Evolutionary conservation across 1,140 invertebrate genomes (phyloP), one percentile per base, ranked within the genome.

Genomic region (Heliconius hermathena): DNA sequence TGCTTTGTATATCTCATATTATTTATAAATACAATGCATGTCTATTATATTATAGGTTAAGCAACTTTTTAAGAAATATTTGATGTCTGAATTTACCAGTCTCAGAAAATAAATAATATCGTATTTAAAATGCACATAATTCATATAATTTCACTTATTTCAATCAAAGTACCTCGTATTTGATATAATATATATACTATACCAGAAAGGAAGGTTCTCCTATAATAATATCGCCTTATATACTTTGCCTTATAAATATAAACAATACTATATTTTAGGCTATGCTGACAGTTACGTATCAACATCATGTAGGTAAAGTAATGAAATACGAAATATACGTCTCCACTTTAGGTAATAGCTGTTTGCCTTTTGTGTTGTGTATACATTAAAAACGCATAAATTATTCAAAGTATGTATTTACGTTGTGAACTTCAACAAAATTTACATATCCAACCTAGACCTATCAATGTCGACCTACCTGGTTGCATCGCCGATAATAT

Each of bases 371-470:
- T 75, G 49, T 73, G 16, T 49, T 74, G 75, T 71, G 60, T 79
- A 57, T 79, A 71, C 26, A 79, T 72, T 79, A 49, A 71, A 79
- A 72, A 79, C 33, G 29, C 73, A 75, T 79, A 79, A 79, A 75
- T 57, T 75, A 60, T 79, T 54, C 46, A 72, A 57, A 66, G 22
- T 75, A 71, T 66, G 29, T 66, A 66, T 66, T 66, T 22, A 29
- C 22, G 13, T 66, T 26, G 60, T 0, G 5, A 66, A 66, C 29
- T 11, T 13, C 26, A 66, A 29, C 60, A 16, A 29, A 29, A 66
- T 66, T 66, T 66, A n/a, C 22, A 66, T 66, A 29, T 66, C 3
- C 13, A 46, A 46, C 13, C 41, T 60, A 26, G 57, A 60, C 57
- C 8, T n/a, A 22, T 60, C 13, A 16, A 46, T 46, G 41, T 46